Evolutionary conservation across 1,140 invertebrate species (phyloP).

Genomic region (Agrilus planipennis): DNA sequence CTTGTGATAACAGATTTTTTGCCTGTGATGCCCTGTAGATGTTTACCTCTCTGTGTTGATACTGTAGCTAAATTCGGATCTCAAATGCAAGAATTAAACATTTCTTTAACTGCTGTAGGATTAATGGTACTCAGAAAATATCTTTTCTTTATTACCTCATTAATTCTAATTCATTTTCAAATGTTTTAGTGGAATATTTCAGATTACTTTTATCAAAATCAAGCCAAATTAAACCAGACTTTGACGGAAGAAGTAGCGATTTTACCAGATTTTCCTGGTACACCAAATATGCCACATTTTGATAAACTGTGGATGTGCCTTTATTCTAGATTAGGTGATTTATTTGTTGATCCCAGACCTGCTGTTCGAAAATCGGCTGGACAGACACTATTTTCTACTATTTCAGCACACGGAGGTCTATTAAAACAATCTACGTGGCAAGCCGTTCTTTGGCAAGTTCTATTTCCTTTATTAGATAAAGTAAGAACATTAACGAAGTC

Average conservation of each 20-base stretch:
- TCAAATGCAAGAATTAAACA: slow-evolving; percentile 95
- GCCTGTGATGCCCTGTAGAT: slow-evolving; percentile 73
- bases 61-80: slow-evolving; percentile 92
- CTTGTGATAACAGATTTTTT: slow-evolving; percentile 94
- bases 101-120: slow-evolving; percentile 94
- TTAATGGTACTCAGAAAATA: slow-evolving; percentile 58
- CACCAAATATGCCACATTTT: slow-evolving; percentile 75
- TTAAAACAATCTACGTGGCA: slow-evolving; percentile 84
- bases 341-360: slow-evolving; percentile 90
- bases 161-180: slow-evolving; percentile 22
- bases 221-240: slow-evolving; percentile 68
- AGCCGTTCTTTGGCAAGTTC: slow-evolving; percentile 76
- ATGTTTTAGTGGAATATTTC: slow-evolving; percentile 88
- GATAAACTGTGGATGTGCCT: slow-evolving; percentile 94
- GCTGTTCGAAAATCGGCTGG: slow-evolving; percentile 96
- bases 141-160: slow-evolving; percentile 1
- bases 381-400: slow-evolving; percentile 95
- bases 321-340: slow-evolving; percentile 76
- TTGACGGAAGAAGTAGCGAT: slow-evolving; percentile 57
- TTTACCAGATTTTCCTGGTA: slow-evolving; percentile 72
- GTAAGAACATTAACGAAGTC: slow-evolving; percentile 80
- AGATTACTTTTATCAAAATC: slow-evolving; percentile 93
- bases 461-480: slow-evolving; percentile 93
- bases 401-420: slow-evolving; percentile 85
- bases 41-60: slow-evolving; percentile 83